Evolutionary conservation across 37 sponge, comb jelly and placozoan genomes (phyloP).

Genomic region (Chondrilla cf. caribensis): DNA sequence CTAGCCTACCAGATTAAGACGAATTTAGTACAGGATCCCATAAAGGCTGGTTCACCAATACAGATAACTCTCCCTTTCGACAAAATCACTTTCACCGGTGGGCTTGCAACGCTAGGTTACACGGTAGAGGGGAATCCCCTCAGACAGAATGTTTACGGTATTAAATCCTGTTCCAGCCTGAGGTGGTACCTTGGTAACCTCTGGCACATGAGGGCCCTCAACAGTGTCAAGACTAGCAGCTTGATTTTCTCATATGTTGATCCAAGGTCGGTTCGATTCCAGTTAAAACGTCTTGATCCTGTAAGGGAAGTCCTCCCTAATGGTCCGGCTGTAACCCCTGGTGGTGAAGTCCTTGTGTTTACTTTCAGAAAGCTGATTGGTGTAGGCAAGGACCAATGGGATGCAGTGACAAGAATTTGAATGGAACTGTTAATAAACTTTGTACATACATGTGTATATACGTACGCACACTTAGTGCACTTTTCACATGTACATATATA

Average conservation of each 20-base stretch:
- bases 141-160: background rate
- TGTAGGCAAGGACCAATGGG: background rate
- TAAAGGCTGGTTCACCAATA: background rate
- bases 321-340: background rate
- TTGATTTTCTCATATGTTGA: background rate
- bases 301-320: background rate
- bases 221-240: background rate
- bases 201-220: background rate
- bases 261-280: background rate
- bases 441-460: too few relatives aligned
- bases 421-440: too few relatives aligned
- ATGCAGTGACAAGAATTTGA: background rate
- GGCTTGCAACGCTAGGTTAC: background rate
- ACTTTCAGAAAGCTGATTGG: background rate
- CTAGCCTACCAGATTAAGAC: constrained; percentile 9
- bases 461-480: too few relatives aligned
- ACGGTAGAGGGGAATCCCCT: background rate
- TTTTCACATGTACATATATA: background rate
- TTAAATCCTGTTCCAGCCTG: background rate
- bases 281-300: background rate
- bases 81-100: background rate
- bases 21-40: background rate
- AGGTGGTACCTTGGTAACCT: background rate
- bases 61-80: background rate
- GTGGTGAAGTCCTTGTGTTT: background rate